Base-by-base conservation (phyloP, 2,888 invertebrate genomes). In the Megalurothrips usitatus region DNA sequence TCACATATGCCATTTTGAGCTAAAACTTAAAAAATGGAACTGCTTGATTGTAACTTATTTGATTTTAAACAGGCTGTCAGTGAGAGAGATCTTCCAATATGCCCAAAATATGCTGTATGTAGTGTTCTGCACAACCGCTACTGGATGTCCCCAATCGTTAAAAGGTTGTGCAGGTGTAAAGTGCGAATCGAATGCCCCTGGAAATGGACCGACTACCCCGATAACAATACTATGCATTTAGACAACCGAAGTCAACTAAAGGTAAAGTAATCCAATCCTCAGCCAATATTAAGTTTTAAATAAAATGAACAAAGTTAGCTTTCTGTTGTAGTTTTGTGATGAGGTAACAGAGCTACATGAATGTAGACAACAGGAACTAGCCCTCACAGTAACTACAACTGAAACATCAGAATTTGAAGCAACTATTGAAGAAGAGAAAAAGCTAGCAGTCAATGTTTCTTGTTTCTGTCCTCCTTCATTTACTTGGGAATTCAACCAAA, bases 161-260 rank as follows among this genome's bases (percentile, higher is more conserved):
- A 91, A 86, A 88, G 92, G 19, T 87, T 92, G 80, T 93, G 92
- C 83, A 89, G 90, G 80, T 92, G 92, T 86, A 87, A 89, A 63
- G 89, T 89, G 23, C 88, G 90, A 11, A 87, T 84, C 26, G 88
- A 89, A 82, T 90, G 90, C 83, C 88, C 89, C 0, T 87, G 87
- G 86, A 88, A 89, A 78, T 88, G 87, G 87, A 84, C 85, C 85
- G 87, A 88, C 84, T 81, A 85, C 4, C 83, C 83, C 80, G 87
- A 86, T 81, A 86, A 86, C 82, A 84, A 85, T 6, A 88, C 88
- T 17, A 84, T 91, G 78, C 87, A 87, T 80, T 86, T 92, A 63
- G 91, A 91, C 86, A 92, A 91, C 84, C 88, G 90, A 82, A 90
- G 91, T 2, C 87, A 90, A 82, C 86, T 92, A n/a, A 91, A 92